Conservation (phyloP, 2,797 vertebrate genomes). For the Perodicticus potto region DNA sequence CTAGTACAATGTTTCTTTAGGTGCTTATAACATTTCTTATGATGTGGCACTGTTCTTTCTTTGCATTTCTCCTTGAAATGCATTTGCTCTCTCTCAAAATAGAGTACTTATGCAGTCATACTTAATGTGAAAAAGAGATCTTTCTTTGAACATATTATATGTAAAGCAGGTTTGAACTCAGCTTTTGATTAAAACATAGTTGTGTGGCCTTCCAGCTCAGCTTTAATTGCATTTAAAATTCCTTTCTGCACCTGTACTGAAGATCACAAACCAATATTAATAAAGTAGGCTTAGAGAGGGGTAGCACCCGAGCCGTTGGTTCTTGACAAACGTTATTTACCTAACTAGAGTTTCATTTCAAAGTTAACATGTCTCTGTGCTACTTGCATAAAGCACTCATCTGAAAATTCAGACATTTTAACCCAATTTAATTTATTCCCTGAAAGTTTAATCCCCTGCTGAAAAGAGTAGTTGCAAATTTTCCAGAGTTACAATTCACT, state of each 20-base stretch:
- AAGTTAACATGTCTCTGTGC: conserved; percentile 84
- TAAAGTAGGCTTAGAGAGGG: conserved; percentile 88
- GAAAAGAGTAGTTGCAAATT: conserved; percentile 85
- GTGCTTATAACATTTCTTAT: neutral
- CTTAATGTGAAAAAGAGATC: conserved; percentile 68
- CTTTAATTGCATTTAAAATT: conserved; percentile 89
- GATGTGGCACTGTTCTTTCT: neutral
- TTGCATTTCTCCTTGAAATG: conserved; percentile 39
- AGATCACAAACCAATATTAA: conserved; percentile 88
- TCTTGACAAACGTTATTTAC: conserved; percentile 89
- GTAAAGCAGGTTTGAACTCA: conserved; percentile 77
- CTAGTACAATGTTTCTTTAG: conserved; percentile 27
- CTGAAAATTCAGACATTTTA: conserved; percentile 89
- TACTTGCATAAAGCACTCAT: conserved; percentile 84
- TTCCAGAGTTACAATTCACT: conserved; percentile 87
- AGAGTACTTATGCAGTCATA: conserved; percentile 56
- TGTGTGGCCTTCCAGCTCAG: conserved; percentile 86
- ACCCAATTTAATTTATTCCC: conserved; percentile 89
- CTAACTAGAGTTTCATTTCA: conserved; percentile 89
- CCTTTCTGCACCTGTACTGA: conserved; percentile 84
- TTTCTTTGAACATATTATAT: conserved; percentile 78
- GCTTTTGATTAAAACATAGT: conserved; percentile 88
- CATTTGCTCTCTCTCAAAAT: conserved; percentile 73
- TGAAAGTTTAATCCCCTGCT: conserved; percentile 86
- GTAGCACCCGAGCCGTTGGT: conserved; percentile 81